Conservation (phyloP, 2,888 invertebrate genomes). For the Leptura quadrifasciata region DNA sequence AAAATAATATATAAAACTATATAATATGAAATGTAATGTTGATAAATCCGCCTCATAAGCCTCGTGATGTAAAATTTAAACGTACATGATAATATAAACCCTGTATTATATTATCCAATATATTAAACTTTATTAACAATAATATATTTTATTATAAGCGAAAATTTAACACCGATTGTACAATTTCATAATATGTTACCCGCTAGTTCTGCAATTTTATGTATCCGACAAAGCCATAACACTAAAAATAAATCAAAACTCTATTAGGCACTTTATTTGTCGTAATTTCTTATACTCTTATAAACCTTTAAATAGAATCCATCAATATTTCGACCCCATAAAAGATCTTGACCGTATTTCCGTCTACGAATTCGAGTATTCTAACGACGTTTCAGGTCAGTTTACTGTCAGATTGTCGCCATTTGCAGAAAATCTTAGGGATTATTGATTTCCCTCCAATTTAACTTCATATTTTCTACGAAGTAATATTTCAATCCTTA, state of each 20-base stretch:
- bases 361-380: constrained; percentile 1
- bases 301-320: constrained; percentile 4
- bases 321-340: constrained; percentile 17
- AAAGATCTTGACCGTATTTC: constrained; percentile 23
- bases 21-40: not conserved
- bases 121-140: constrained; percentile 13
- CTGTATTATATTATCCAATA: constrained; percentile 5
- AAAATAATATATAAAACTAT: not conserved
- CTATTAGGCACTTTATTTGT: constrained; percentile 7
- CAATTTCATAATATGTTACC: not conserved
- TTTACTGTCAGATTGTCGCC: constrained; percentile 29
- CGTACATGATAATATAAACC: not conserved
- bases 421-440: constrained; percentile 25
- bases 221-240: constrained; percentile 17
- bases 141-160: not conserved
- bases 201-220: not conserved
- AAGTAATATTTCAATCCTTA: constrained; percentile 2
- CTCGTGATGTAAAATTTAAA: not conserved
- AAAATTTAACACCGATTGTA: not conserved
- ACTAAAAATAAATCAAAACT: not conserved
- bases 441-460: constrained; percentile 21
- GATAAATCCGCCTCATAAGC: not conserved
- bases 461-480: constrained; percentile 11
- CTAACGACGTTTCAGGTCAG: constrained; percentile 17
- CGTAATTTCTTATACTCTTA: not conserved